A percentile compares a stretch with the other conserved stretches of the same genome.
phyloP scores from a whole-genome alignment of 2,113 vertebrate genomes.

The Sander lucioperca region DNA sequence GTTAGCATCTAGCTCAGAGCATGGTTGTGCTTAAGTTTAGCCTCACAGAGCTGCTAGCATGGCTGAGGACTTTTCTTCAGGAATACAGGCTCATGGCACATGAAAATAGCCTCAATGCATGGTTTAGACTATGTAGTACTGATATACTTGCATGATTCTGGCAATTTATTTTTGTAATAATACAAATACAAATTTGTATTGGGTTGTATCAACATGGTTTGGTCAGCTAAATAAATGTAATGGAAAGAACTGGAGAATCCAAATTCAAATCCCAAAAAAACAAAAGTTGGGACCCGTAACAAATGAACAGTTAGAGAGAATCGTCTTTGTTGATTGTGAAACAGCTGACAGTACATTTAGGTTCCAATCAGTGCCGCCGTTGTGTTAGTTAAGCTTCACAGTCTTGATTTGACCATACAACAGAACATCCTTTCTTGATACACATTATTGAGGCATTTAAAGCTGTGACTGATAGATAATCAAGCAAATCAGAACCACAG shows the following conservation, averaged over 20 bases:
- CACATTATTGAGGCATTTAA: conserved; percentile 3
- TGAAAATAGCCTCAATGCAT: neutral
- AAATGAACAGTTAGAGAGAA: conserved; percentile 1
- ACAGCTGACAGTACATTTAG: neutral
- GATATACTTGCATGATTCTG: too few relatives aligned
- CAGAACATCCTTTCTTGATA: neutral
- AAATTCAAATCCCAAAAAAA: neutral
- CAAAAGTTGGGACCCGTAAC: neutral
- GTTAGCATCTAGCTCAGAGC: neutral
- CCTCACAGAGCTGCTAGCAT: neutral
- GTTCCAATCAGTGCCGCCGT: neutral
- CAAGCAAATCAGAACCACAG: conserved; percentile 50
- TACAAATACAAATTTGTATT: too few relatives aligned
- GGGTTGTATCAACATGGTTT: too few relatives aligned
- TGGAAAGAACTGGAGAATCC: too few relatives aligned
- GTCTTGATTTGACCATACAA: neutral
- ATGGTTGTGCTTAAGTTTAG: too few relatives aligned
- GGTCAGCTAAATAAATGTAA: too few relatives aligned
- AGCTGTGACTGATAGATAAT: conserved; percentile 20
- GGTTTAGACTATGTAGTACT: too few relatives aligned
- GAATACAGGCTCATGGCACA: neutral
- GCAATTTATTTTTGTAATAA: too few relatives aligned
- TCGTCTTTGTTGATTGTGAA: neutral
- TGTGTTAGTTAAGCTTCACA: neutral
- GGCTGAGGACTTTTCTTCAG: neutral